Evolutionary conservation across 2,888 invertebrate genomes (phyloP).

Genomic region (Danaus chrysippus): DNA sequence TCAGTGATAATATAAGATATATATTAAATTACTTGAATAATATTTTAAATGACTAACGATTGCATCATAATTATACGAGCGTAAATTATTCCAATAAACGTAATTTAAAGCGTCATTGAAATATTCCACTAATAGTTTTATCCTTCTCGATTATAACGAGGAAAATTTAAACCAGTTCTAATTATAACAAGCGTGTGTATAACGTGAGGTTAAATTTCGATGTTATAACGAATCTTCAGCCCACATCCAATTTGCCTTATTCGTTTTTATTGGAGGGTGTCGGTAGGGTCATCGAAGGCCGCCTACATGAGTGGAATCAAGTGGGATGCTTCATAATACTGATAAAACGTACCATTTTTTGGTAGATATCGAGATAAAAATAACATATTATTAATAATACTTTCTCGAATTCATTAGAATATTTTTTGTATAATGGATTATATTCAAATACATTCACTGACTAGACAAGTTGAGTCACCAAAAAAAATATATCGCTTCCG

Average conservation of each 20-base stretch:
- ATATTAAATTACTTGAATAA: constrained; percentile 8
- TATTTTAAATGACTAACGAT: too few relatives aligned
- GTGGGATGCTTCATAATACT: constrained; percentile 26
- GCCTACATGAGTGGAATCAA: constrained; percentile 26
- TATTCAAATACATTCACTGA: constrained; percentile 9
- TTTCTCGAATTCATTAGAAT: not conserved
- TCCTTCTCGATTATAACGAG: not conserved
- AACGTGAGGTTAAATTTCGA: not conserved
- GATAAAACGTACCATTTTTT: too few relatives aligned
- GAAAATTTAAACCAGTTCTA: not conserved
- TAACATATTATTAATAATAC: constrained; percentile 3
- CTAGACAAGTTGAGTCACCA: constrained; percentile 33
- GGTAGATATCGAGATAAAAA: constrained; percentile 15
- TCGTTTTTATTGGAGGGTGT: constrained; percentile 33
- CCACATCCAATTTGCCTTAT: constrained; percentile 33
- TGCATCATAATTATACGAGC: not conserved
- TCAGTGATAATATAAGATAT: not conserved
- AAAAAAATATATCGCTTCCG: constrained; percentile 36
- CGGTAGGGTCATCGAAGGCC: constrained; percentile 33
- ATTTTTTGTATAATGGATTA: not conserved
- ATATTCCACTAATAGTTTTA: not conserved
- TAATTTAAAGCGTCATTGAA: constrained; percentile 1
- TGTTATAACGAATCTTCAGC: constrained; percentile 15
- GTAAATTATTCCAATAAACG: not conserved
- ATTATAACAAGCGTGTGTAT: not conserved